Conservation (phyloP, 2,113 vertebrate species). For the Pandion haliaetus region DNA sequence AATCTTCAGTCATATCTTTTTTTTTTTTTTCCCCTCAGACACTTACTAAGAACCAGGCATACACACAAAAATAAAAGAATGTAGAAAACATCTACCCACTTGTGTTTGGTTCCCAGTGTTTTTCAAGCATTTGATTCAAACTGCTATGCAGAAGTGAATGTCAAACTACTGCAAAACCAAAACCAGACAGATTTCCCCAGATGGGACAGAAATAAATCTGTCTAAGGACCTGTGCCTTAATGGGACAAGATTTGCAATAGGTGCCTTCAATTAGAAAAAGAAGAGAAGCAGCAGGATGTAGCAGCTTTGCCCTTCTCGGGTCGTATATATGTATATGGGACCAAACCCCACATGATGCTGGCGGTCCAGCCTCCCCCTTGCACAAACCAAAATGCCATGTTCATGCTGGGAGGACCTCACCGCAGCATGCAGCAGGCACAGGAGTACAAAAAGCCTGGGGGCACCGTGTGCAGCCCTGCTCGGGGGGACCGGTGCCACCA, state of each 20-base stretch:
- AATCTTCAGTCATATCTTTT: neutral
- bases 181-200: neutral
- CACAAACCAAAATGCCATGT: neutral
- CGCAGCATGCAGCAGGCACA: accelerated
- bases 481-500: neutral
- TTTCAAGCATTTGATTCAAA: slow-evolving; percentile 15
- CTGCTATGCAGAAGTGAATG: neutral
- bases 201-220: neutral
- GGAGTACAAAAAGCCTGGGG: neutral
- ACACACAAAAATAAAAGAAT: slow-evolving; percentile 17
- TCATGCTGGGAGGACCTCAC: neutral
- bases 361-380: neutral
- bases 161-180: neutral
- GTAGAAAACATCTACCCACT: slow-evolving; percentile 26
- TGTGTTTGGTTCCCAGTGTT: neutral
- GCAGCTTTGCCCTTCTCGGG: neutral
- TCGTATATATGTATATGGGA: accelerated
- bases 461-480: neutral
- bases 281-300: neutral
- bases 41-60: slow-evolving; percentile 8
- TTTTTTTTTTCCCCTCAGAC: neutral
- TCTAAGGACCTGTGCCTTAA: neutral
- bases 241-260: neutral
- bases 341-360: neutral
- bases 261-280: neutral